Evolutionary conservation across 2,888 invertebrate species (phyloP), one percentile per base, ranked within the genome.

Genomic region (Kryphioiulus occultus): DNA sequence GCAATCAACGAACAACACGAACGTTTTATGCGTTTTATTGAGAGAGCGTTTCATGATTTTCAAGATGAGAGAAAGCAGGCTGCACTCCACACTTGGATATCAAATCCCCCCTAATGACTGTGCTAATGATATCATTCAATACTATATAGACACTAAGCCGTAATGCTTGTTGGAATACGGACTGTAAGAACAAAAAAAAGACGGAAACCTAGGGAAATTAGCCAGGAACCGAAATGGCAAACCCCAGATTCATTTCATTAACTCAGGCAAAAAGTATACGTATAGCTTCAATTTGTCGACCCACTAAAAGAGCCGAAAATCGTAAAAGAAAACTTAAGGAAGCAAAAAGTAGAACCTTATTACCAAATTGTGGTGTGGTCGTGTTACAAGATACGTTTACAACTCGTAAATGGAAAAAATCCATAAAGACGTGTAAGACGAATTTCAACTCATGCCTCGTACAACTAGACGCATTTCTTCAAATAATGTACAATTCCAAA

Each of bases 111-210:
- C 3, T 68, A 68, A 68, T 68, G 68, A 68, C 68, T 68, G 68
- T 68, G 68, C 68, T 68, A 68, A 68, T 68, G 68, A 68, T 68
- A 68, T 68, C 68, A 68, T 68, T 68, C 68, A 68, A 68, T 68
- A 68, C 68, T 22, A 68, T 68, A 68, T 68, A 68, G 68, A 68
- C 68, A 68, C 22, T 68, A 68, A 68, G 68, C 68, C 68, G 22
- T 68, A 68, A 68, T 68, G 68, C 68, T 22, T 26, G 68, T 68
- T 68, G 68, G 68, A 68, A 68, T 22, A 68, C 68, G n/a, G 53
- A 22, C 68, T 68, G 9, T 4, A 53, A 68, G 68, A 26, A 22
- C 15, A 53, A 68, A 68, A 68, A 68, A 68, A 68, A 26, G 10
- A 68, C 4, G 0, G 68, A 68, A 22, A 26, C 68, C 68, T 68